phyloP scores from a whole-genome alignment of 2,797 vertebrate genomes.

The Malacoraja senta region DNA sequence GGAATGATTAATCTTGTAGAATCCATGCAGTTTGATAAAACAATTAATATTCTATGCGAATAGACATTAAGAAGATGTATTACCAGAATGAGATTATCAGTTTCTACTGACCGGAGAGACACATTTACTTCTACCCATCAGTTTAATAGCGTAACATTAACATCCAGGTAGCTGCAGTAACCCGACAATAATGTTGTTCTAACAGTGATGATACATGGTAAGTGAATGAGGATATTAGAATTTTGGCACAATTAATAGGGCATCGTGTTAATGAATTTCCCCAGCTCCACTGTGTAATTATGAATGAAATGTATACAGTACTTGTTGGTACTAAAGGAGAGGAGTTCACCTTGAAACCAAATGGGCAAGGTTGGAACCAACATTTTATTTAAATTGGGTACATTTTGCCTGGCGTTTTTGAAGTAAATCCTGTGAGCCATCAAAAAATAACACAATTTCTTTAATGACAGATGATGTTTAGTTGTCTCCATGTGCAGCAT shows the following conservation, averaged over 20 bases:
- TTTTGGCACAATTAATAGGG: neutral
- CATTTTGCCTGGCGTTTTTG: neutral
- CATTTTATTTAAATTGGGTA: neutral
- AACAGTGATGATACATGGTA: neutral
- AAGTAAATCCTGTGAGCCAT: neutral
- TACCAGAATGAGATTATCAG: neutral
- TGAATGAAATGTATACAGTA: neutral
- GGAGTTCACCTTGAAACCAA: neutral
- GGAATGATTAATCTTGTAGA: neutral
- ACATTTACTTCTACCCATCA: neutral
- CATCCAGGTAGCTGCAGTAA: neutral
- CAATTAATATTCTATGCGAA: neutral
- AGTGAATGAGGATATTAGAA: neutral
- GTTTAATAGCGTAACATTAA: neutral
- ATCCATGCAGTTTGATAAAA: neutral
- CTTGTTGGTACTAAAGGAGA: too few species aligned
- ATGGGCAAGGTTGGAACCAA: neutral
- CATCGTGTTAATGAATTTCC: neutral
- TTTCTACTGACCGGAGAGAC: neutral
- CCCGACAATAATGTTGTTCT: neutral
- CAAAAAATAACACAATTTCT: neutral
- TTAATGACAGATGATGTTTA: slow-evolving; percentile 11
- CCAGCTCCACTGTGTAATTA: neutral
- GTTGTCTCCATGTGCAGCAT: neutral
- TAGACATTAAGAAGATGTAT: neutral